Conservation (phyloP, 1,140 invertebrate genomes). For the Neodiprion lecontei region DNA sequence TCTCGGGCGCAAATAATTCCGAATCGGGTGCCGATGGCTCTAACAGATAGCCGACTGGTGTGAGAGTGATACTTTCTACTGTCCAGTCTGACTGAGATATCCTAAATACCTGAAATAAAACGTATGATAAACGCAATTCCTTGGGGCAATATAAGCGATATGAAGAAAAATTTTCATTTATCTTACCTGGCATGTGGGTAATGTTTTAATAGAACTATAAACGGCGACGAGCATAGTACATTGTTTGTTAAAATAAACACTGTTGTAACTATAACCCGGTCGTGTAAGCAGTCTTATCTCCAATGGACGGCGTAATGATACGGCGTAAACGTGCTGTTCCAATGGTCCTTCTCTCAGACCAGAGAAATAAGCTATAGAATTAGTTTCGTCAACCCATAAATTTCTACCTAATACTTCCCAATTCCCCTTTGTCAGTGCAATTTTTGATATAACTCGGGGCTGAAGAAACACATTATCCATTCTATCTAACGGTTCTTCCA, state of each 20-base stretch:
- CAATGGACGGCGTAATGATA: slow-evolving; percentile 71
- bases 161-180: slow-evolving; percentile 11
- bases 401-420: slow-evolving; percentile 83
- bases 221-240: slow-evolving; percentile 87
- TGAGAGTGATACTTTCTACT: slow-evolving; percentile 71
- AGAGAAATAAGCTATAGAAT: slow-evolving; percentile 82
- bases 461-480: slow-evolving; percentile 64
- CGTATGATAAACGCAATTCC: slow-evolving; percentile 9
- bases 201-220: slow-evolving; percentile 86
- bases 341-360: slow-evolving; percentile 80
- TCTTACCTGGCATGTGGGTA: slow-evolving; percentile 75
- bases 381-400: slow-evolving; percentile 78
- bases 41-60: slow-evolving; percentile 73
- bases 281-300: slow-evolving; percentile 75
- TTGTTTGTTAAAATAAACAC: slow-evolving; percentile 83
- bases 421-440: slow-evolving; percentile 79
- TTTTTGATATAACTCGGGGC: slow-evolving; percentile 69
- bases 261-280: slow-evolving; percentile 77
- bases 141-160: slow-evolving; percentile 4
- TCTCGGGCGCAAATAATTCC: slow-evolving; percentile 72
- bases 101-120: slow-evolving; percentile 68
- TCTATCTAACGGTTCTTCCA: slow-evolving; percentile 59
- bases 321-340: slow-evolving; percentile 85
- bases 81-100: slow-evolving; percentile 70
- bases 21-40: slow-evolving; percentile 69